These are phyloP conservation scores for Pachydiplax longipennis DNA, from an alignment of 2,888 invertebrate species.

Conservation along the genomic window DNA sequence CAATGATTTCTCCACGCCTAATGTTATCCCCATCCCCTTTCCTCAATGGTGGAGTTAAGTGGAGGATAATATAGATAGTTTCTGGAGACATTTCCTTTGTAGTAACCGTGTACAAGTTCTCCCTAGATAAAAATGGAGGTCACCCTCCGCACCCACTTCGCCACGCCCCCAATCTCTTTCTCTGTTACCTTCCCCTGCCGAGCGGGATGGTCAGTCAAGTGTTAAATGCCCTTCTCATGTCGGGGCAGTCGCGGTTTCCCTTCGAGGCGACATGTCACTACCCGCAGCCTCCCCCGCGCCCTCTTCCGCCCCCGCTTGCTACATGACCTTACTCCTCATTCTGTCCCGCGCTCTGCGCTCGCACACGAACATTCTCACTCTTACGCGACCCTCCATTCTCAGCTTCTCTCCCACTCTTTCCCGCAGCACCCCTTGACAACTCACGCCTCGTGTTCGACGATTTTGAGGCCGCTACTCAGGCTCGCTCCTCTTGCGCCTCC, in stretches of 20 bases:
- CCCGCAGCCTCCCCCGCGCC: conserved; percentile 17
- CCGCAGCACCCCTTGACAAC: not conserved
- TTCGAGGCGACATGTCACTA: conserved; percentile 44
- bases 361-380: not conserved
- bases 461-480: conserved; percentile 21
- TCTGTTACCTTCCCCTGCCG: not conserved
- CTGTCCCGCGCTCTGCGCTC: not conserved
- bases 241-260: conserved; percentile 44
- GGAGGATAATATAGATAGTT: too few relatives aligned
- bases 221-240: conserved; percentile 43
- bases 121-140: conserved; percentile 30
- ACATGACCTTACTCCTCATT: not conserved
- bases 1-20: too few relatives aligned
- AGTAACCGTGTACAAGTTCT: conserved; percentile 17
- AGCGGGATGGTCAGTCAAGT: conserved; percentile 40
- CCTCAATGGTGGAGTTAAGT: too few relatives aligned
- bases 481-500: not conserved
- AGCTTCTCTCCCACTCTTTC: not conserved
- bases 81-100: too few relatives aligned
- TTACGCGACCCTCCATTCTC: not conserved
- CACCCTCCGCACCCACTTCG: not conserved
- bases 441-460: conserved; percentile 36
- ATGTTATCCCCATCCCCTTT: too few relatives aligned
- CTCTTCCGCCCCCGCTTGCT: not conserved
- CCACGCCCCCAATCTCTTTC: not conserved